phyloP scores from a whole-genome alignment of 2,113 vertebrate genomes.

The Eublepharis macularius region DNA sequence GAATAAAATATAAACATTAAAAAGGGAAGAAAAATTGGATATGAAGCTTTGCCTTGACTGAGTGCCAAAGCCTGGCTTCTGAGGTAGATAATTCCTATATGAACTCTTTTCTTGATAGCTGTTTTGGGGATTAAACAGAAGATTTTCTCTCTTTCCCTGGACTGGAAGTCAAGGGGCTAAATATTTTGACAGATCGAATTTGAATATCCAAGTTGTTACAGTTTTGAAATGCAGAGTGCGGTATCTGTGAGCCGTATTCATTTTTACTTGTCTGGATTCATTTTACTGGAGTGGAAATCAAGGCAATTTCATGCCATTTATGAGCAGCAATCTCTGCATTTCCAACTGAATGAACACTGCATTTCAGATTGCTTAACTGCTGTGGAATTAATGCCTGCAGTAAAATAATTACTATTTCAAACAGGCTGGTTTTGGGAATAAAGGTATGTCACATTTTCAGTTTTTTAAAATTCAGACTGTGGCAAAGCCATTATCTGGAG shows the following conservation, averaged over 20 bases:
- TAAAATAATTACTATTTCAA: neutral
- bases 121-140: neutral
- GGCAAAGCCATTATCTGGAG: neutral
- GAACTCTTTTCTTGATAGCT: fast-evolving
- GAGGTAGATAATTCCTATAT: fast-evolving
- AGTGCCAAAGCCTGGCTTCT: neutral
- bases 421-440: neutral
- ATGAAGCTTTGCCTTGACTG: neutral
- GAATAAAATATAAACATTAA: neutral
- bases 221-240: neutral
- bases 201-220: neutral
- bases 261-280: neutral
- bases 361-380: neutral
- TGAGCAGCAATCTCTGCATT: neutral
- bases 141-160: neutral
- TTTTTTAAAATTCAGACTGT: neutral
- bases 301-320: neutral
- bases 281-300: neutral
- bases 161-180: neutral
- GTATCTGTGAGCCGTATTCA: neutral
- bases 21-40: neutral
- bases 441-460: neutral
- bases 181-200: neutral
- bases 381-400: neutral
- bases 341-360: neutral